Percentiles rank a stretch among this genome's conserved stretches.
phyloP scores from a whole-genome alignment of 1,140 invertebrate genomes.

The Drosophila seguyi region DNA sequence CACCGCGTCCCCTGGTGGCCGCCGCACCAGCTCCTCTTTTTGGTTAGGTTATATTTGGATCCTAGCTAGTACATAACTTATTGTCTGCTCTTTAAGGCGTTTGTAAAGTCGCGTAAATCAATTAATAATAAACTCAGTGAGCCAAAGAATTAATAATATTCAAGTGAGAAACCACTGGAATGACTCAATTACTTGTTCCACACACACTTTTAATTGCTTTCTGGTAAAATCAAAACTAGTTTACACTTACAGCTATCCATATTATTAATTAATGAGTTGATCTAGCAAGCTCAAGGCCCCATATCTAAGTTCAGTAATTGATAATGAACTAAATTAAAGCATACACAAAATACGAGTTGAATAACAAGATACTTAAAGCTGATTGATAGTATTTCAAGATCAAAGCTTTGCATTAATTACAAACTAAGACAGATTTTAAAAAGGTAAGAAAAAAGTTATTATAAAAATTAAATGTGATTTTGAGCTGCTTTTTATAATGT shows the following conservation, averaged over 20 bases:
- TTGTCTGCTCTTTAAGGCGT: conserved; percentile 53
- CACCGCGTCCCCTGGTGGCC: conserved; percentile 44
- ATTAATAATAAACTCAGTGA: conserved; percentile 62
- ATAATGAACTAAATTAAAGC: conserved; percentile 39
- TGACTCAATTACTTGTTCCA: conserved; percentile 6
- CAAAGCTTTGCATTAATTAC: conserved; percentile 19
- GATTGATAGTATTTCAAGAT: conserved; percentile 22
- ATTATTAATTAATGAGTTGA: conserved; percentile 34
- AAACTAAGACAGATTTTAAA: background rate
- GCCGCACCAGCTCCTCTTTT: conserved; percentile 62
- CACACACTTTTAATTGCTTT: conserved; percentile 1
- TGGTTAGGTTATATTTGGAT: conserved; percentile 35
- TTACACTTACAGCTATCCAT: conserved; percentile 25
- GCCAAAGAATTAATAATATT: conserved; percentile 48
- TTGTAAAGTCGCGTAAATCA: conserved; percentile 46
- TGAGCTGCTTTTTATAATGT: background rate
- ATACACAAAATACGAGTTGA: conserved; percentile 1
- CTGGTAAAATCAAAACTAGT: conserved; percentile 4
- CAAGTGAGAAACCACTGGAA: background rate
- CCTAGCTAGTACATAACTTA: conserved; percentile 73
- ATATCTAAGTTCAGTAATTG: conserved; percentile 17
- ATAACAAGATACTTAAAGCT: background rate
- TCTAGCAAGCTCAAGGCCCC: conserved; percentile 33
- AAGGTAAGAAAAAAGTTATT: no score
- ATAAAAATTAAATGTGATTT: no score